These are phyloP conservation scores for Episyrphus balteatus DNA, from an alignment of 1,140 invertebrate genomes.

Conservation along the genomic window DNA sequence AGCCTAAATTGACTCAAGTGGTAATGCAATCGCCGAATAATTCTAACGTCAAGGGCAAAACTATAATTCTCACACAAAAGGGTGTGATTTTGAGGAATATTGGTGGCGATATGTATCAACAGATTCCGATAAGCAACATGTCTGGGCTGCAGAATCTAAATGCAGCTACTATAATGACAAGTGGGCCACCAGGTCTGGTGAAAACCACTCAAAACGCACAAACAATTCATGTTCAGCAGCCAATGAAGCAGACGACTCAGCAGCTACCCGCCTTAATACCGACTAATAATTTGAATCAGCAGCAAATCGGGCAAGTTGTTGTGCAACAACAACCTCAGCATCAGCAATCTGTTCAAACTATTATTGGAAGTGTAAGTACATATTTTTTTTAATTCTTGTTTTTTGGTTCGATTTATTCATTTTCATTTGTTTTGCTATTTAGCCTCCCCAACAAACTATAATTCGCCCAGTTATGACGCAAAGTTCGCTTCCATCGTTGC, in stretches of 20 bases:
- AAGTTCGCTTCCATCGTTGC: conserved; percentile 14
- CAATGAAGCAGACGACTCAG: conserved; percentile 16
- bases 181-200: conserved; percentile 29
- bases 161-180: conserved; percentile 25
- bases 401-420: neutral
- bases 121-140: conserved; percentile 34
- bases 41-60: conserved; percentile 24
- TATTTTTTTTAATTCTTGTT: neutral
- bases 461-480: conserved; percentile 30
- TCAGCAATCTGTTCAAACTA: conserved; percentile 13
- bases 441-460: conserved; percentile 33
- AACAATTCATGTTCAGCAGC: conserved; percentile 14
- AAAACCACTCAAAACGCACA: conserved; percentile 23
- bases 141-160: conserved; percentile 19
- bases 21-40: conserved; percentile 21
- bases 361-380: conserved; percentile 28
- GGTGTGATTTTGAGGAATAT: conserved; percentile 33
- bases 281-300: conserved; percentile 20
- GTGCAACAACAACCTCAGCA: conserved; percentile 24
- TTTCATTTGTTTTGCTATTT: conserved; percentile 10
- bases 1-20: conserved; percentile 31
- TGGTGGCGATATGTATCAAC: conserved; percentile 34
- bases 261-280: conserved; percentile 32
- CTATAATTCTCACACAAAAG: conserved; percentile 34
- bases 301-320: conserved; percentile 16